Percentiles rank a stretch among this genome's conserved stretches.
Conservation (phyloP, 2,888 invertebrate genomes). For the Drosophila eohydei region DNA sequence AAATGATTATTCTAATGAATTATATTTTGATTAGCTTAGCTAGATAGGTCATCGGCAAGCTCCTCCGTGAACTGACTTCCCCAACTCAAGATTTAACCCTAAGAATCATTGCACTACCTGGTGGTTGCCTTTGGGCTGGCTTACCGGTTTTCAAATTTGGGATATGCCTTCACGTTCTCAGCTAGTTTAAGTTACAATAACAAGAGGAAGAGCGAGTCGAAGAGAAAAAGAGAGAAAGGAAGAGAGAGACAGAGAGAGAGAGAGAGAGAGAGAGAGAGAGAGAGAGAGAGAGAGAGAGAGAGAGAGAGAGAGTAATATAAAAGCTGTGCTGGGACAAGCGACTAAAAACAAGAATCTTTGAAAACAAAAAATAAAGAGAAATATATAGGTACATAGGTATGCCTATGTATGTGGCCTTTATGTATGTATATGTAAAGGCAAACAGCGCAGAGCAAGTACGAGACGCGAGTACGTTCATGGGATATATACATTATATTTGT, state of each 20-base stretch:
- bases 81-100: slow-evolving; percentile 42
- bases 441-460: slow-evolving; percentile 61
- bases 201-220: slow-evolving; percentile 30
- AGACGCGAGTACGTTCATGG: slow-evolving; percentile 70
- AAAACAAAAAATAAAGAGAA: slow-evolving; percentile 26
- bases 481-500: slow-evolving; percentile 18
- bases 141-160: slow-evolving; percentile 81
- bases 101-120: slow-evolving; percentile 54
- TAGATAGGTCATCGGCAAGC: neutral
- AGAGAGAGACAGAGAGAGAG: slow-evolving; percentile 12
- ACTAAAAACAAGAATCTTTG: slow-evolving; percentile 57
- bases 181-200: slow-evolving; percentile 79
- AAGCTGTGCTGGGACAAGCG: slow-evolving; percentile 62
- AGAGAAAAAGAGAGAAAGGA: slow-evolving; percentile 5
- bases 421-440: slow-evolving; percentile 36
- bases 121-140: slow-evolving; percentile 61
- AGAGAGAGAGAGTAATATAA: slow-evolving; percentile 41
- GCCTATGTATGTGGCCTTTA: neutral
- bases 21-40: neutral
- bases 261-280: slow-evolving; percentile 14
- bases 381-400: neutral
- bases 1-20: neutral
- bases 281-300: too few species aligned
- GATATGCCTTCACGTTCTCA: slow-evolving; percentile 76
- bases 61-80: slow-evolving; percentile 6